A percentile compares a stretch with the other conserved stretches of the same genome.
Evolutionary conservation across 2,888 invertebrate genomes (phyloP).

Genomic region (Caenorhabditis auriculariae): DNA sequence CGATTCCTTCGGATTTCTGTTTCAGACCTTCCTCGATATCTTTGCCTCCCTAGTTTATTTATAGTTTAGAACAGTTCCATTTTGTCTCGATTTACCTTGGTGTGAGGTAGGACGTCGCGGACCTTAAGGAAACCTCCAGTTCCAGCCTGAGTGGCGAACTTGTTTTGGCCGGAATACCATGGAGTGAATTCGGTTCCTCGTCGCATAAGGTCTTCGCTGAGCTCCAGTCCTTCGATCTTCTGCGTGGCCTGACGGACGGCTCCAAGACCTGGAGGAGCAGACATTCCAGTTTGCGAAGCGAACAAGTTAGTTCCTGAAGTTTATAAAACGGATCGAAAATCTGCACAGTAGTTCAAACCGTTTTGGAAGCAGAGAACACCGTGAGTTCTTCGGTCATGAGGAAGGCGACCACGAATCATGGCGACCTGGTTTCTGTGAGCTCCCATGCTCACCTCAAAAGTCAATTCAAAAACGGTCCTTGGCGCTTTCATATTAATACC

Average conservation of each 20-base stretch:
- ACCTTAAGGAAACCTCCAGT: slow-evolving; percentile 63
- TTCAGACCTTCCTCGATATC: slow-evolving; percentile 58
- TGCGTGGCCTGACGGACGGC: slow-evolving; percentile 61
- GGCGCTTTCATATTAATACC: slow-evolving; percentile 2
- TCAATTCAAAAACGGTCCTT: background rate
- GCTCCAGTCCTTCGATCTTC: slow-evolving; percentile 60
- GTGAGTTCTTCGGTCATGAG: slow-evolving; percentile 60
- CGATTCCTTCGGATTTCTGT: slow-evolving; percentile 60
- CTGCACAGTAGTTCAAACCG: slow-evolving; percentile 17
- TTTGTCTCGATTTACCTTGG: slow-evolving; percentile 20
- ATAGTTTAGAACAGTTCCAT: background rate
- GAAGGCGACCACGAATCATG: slow-evolving; percentile 61
- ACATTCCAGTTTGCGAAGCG: slow-evolving; percentile 63
- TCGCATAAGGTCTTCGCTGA: slow-evolving; percentile 60
- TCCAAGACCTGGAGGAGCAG: slow-evolving; percentile 55
- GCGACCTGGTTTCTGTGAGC: slow-evolving; percentile 62
- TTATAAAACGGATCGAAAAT: background rate
- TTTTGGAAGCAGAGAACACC: slow-evolving; percentile 63
- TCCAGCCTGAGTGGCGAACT: slow-evolving; percentile 62
- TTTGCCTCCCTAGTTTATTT: slow-evolving; percentile 48
- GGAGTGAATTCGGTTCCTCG: slow-evolving; percentile 61
- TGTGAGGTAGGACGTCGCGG: slow-evolving; percentile 61
- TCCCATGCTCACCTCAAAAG: slow-evolving; percentile 53
- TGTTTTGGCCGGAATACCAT: slow-evolving; percentile 63
- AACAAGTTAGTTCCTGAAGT: slow-evolving; percentile 61